Evolutionary conservation across 2,888 invertebrate genomes (phyloP).

Genomic region (Dryomyza anilis): DNA sequence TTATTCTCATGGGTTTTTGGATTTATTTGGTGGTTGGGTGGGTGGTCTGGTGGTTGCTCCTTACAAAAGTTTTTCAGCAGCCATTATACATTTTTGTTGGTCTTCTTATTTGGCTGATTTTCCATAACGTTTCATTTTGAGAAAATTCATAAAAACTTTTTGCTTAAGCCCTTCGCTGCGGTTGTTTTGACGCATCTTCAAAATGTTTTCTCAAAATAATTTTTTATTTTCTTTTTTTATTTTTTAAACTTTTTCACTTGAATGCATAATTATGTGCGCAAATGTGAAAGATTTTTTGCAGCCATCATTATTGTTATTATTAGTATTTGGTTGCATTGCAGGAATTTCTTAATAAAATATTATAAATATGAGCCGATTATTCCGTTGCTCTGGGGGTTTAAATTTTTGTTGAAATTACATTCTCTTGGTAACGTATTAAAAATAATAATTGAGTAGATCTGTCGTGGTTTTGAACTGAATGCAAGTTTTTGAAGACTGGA

Average conservation of each 20-base stretch:
- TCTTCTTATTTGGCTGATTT: background rate
- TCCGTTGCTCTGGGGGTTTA: background rate
- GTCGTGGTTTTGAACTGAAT: background rate
- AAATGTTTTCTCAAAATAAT: background rate
- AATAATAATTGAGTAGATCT: slow-evolving; percentile 10
- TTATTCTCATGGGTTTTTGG: background rate
- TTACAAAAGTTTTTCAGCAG: no score
- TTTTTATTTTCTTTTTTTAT: background rate
- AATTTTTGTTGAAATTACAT: slow-evolving; percentile 1
- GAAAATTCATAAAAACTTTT: no score
- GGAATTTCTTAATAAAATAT: background rate
- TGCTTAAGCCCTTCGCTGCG: background rate
- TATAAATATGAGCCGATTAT: slow-evolving; percentile 5
- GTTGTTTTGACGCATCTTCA: background rate
- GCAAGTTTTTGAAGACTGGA: no score
- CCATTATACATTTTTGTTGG: background rate
- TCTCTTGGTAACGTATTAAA: slow-evolving; percentile 12
- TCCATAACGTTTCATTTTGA: background rate
- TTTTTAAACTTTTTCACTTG: background rate
- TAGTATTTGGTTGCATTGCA: background rate
- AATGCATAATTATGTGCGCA: background rate
- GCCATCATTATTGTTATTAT: background rate
- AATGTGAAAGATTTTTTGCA: no score
- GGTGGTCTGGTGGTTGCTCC: background rate
- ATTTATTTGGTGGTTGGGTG: background rate